A percentile compares a stretch with the other conserved stretches of the same genome.
Conservation (phyloP, 2,113 vertebrate species). For the Copsychus sechellarum region DNA sequence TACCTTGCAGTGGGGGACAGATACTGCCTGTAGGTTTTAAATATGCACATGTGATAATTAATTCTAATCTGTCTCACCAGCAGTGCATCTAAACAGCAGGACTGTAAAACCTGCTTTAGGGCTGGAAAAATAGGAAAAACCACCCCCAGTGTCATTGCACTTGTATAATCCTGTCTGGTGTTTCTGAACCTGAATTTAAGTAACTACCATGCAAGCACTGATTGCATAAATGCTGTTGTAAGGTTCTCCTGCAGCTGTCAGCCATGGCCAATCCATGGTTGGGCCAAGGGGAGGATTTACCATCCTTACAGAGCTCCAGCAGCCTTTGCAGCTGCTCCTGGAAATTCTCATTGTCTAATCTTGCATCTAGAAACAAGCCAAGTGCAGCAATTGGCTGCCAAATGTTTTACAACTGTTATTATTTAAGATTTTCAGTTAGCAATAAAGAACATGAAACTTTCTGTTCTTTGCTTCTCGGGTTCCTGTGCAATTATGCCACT, state of each 20-base stretch:
- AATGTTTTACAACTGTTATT: conserved; percentile 1
- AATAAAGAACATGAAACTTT: background rate
- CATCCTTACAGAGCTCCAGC: background rate
- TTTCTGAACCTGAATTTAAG: background rate
- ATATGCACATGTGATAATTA: background rate
- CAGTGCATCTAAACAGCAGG: background rate
- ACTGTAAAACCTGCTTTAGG: background rate
- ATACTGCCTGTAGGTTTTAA: background rate
- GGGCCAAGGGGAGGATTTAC: background rate
- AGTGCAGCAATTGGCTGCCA: background rate
- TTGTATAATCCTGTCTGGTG: background rate
- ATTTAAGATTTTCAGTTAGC: background rate
- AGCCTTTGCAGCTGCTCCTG: background rate
- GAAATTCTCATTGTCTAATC: background rate
- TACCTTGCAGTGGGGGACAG: background rate
- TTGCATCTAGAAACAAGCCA: background rate
- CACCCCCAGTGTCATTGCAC: background rate
- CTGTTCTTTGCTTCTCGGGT: background rate
- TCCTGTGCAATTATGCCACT: background rate
- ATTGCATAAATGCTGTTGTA: background rate
- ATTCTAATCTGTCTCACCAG: background rate
- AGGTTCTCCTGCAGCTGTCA: background rate
- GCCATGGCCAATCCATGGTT: accelerated
- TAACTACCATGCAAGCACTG: background rate
- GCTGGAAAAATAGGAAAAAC: background rate